Evolutionary conservation across 2,888 invertebrate genomes (phyloP).

Genomic region (Tiphia femorata): DNA sequence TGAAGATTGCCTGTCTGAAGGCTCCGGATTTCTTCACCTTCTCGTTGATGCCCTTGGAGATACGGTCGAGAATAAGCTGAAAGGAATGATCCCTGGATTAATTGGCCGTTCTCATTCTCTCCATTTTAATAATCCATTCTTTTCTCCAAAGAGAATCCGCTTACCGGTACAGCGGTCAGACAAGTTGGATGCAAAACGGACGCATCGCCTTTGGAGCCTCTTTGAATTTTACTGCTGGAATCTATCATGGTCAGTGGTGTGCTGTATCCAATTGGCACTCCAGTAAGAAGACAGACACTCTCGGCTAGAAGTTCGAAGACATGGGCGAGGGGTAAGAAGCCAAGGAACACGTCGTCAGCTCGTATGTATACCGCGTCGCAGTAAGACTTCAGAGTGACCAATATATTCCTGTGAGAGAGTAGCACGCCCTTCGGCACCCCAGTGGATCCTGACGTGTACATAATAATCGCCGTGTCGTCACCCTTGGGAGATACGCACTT

Average conservation of each 20-base stretch:
- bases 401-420: conserved; percentile 85
- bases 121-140: no score
- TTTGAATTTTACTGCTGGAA: conserved; percentile 94
- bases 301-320: conserved; percentile 97
- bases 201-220: conserved; percentile 95
- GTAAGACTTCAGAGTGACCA: conserved; percentile 84
- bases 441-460: conserved; percentile 99
- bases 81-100: conserved; percentile 2
- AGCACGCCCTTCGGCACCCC: conserved; percentile 94
- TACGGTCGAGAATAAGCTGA: conserved; percentile 95
- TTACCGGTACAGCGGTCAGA: conserved; percentile 95
- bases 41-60: conserved; percentile 97
- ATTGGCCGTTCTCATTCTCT: not conserved
- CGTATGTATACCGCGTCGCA: conserved; percentile 82
- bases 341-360: conserved; percentile 87
- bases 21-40: conserved; percentile 87
- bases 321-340: conserved; percentile 96
- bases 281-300: conserved; percentile 84
- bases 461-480: conserved; percentile 92
- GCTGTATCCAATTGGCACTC: conserved; percentile 96
- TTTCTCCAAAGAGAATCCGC: no score
- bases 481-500: conserved; percentile 73
- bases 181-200: conserved; percentile 91
- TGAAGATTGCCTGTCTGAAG: conserved; percentile 87
- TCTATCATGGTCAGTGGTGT: conserved; percentile 94